Percentiles rank a stretch among this genome's conserved stretches.
Conservation (phyloP, 2,113 vertebrate genomes). For the Plecotus auritus region DNA sequence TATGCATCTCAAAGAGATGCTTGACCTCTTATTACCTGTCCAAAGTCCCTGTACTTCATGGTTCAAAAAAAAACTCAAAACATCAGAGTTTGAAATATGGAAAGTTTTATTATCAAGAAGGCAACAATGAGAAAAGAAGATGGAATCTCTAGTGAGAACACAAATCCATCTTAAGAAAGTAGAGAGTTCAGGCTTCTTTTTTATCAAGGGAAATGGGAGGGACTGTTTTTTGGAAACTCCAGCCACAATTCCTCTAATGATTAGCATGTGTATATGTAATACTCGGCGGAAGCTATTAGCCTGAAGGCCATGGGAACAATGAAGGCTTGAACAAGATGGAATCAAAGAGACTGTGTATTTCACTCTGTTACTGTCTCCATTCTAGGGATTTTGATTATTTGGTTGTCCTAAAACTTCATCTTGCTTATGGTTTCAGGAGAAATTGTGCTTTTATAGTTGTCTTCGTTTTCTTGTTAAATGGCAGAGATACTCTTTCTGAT, state of each 20-base stretch:
- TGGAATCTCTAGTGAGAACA: not conserved
- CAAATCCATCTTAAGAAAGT: not conserved
- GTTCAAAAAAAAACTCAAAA: not conserved
- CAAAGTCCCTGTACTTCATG: not conserved
- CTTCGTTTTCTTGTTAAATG: not conserved
- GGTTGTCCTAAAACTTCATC: not conserved
- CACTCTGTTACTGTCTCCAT: not conserved
- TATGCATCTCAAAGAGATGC: not conserved
- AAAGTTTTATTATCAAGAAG: not conserved
- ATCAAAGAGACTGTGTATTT: not conserved
- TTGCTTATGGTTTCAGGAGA: not conserved
- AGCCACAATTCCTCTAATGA: not conserved
- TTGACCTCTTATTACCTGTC: not conserved
- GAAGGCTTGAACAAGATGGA: not conserved
- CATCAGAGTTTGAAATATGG: not conserved
- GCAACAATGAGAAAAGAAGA: not conserved
- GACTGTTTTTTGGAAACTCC: not conserved
- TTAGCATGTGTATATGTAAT: not conserved
- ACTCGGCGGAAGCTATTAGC: not conserved
- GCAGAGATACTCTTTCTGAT: not conserved
- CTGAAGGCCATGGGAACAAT: not conserved
- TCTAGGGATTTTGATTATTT: not conserved
- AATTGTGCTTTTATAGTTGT: not conserved
- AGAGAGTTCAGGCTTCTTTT: not conserved
- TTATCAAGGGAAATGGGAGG: not conserved